Evolutionary conservation across 2,797 vertebrate genomes (phyloP).

Genomic region (Spatula versicolor): DNA sequence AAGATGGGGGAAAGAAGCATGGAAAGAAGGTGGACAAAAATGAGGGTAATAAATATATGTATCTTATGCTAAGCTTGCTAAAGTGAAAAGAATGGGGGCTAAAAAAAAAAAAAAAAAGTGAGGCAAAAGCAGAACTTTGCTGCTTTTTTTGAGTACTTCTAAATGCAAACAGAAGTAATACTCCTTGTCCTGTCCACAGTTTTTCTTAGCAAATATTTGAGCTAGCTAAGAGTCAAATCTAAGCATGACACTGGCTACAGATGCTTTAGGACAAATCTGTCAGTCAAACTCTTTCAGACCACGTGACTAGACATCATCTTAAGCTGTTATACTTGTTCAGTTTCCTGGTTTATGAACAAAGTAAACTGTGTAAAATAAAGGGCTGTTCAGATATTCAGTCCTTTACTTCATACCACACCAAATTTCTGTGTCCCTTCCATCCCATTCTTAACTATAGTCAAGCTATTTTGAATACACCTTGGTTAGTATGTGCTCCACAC

Average conservation of each 20-base stretch:
- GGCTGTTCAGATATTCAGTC: background rate
- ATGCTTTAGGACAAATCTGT: background rate
- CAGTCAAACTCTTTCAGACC: background rate
- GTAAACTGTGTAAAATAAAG: background rate
- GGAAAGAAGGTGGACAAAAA: background rate
- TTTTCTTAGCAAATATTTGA: background rate
- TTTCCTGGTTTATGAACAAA: background rate
- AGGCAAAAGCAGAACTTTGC: background rate
- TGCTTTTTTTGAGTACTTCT: background rate
- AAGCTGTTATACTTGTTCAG: background rate
- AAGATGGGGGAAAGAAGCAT: background rate
- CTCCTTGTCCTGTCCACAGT: background rate
- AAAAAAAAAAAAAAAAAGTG: background rate
- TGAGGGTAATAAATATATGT: background rate
- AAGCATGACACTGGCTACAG: background rate
- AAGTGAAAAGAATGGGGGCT: background rate
- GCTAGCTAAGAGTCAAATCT: background rate
- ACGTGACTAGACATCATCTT: background rate
- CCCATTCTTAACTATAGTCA: background rate
- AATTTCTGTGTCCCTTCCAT: background rate
- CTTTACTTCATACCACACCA: background rate
- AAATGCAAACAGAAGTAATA: background rate
- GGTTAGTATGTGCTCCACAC: background rate
- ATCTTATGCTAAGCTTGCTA: background rate
- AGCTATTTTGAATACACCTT: background rate